Evolutionary conservation across 2,113 vertebrate species (phyloP).

Genomic region (Hassar affinis): DNA sequence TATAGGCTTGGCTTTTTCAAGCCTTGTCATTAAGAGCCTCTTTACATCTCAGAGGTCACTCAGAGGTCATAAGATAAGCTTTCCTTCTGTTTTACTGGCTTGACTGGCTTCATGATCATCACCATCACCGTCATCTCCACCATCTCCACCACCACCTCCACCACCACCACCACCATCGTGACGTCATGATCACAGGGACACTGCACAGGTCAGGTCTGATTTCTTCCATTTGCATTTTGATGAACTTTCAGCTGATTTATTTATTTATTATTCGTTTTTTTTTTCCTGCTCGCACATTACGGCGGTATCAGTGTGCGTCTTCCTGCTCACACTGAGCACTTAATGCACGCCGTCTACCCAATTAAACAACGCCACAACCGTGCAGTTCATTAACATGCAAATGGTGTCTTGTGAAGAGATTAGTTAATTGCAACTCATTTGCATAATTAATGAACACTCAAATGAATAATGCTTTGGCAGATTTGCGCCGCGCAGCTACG

Average conservation of each 20-base stretch:
- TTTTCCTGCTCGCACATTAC: constrained; percentile 13
- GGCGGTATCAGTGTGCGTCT: constrained; percentile 35
- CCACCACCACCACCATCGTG: background rate
- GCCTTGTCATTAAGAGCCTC: constrained; percentile 14
- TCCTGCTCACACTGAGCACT: constrained; percentile 53
- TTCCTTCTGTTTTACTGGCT: background rate
- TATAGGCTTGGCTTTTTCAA: background rate
- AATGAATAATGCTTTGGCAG: constrained; percentile 90
- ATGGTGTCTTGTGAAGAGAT: constrained; percentile 86
- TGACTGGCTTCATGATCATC: background rate
- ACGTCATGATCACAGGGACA: background rate
- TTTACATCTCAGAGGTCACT: background rate
- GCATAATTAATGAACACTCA: constrained; percentile 96
- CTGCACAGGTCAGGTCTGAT: background rate
- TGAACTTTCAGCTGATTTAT: constrained; percentile 10
- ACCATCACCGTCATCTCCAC: too few species aligned
- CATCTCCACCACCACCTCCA: too few species aligned
- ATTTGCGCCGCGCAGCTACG: constrained; percentile 84
- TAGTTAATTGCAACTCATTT: constrained; percentile 95
- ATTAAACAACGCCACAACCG: constrained; percentile 89
- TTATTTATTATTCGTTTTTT: too few species aligned
- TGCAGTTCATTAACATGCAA: constrained; percentile 93
- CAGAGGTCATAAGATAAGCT: background rate
- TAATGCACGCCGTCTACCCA: constrained; percentile 83
- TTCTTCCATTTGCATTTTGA: constrained; percentile 24